phyloP scores from a whole-genome alignment of 2,797 vertebrate species.

The Anolis apletophallus region DNA sequence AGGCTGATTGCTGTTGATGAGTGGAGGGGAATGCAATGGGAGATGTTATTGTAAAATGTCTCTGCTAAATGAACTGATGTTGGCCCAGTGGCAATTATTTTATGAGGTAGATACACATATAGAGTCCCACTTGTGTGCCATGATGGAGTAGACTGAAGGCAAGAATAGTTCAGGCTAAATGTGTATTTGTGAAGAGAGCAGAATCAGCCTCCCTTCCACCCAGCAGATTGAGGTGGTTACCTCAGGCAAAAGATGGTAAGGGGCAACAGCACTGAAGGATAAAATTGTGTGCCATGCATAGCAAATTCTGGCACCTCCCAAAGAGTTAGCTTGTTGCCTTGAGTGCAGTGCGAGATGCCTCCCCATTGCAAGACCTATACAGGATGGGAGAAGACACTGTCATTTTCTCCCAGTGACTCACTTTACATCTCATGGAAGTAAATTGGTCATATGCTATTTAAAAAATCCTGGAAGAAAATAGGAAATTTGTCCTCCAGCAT shows the following conservation, averaged over 20 bases:
- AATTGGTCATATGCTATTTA: neutral
- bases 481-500: neutral
- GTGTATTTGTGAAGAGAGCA: slow-evolving; percentile 41
- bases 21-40: slow-evolving; percentile 60
- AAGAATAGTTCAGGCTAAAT: slow-evolving; percentile 43
- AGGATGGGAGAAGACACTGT: too few relatives aligned
- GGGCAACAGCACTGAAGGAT: neutral
- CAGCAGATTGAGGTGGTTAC: neutral
- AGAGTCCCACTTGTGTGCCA: slow-evolving; percentile 55
- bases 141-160: slow-evolving; percentile 24
- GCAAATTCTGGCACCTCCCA: neutral
- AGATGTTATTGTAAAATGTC: slow-evolving; percentile 61
- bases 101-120: slow-evolving; percentile 41
- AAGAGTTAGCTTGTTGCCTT: neutral
- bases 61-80: slow-evolving; percentile 12
- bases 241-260: neutral
- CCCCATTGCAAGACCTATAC: neutral
- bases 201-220: neutral
- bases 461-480: neutral
- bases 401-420: neutral
- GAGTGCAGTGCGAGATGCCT: neutral
- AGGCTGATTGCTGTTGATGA: slow-evolving; percentile 68
- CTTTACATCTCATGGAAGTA: neutral
- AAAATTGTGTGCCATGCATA: neutral
- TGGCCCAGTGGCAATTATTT: slow-evolving; percentile 59